Percentiles rank a stretch among this genome's conserved stretches.
Evolutionary conservation across 2,113 vertebrate genomes (phyloP).

Genomic region (Ariopsis seemanni): DNA sequence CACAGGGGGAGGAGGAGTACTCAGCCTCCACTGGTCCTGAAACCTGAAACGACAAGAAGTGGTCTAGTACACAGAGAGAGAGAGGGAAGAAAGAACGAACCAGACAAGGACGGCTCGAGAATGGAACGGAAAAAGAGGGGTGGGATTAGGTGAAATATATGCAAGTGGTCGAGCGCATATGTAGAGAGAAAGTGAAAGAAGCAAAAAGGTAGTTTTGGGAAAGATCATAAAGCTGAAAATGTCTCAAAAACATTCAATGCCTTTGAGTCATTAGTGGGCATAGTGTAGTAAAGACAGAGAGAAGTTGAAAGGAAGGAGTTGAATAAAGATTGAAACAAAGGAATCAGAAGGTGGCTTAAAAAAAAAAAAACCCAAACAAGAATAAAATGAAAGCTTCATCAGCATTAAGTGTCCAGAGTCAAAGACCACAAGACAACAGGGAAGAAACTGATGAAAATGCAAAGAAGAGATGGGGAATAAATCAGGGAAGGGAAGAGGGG

Average conservation of each 20-base stretch:
- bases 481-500: no score
- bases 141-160: background rate
- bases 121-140: background rate
- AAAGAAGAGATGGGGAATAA: background rate
- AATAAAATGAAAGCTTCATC: constrained; percentile 5
- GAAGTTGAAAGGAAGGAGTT: background rate
- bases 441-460: constrained; percentile 1
- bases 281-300: background rate
- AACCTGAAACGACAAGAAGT: constrained; percentile 86
- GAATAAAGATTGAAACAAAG: background rate
- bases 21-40: constrained; percentile 84
- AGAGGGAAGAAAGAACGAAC: constrained; percentile 54
- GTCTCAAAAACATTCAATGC: background rate
- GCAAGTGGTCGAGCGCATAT: background rate
- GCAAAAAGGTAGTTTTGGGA: background rate
- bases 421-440: constrained; percentile 3
- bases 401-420: background rate
- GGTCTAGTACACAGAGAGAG: constrained; percentile 80
- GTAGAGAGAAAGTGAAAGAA: constrained; percentile 37
- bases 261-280: background rate
- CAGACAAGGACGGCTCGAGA: constrained; percentile 36
- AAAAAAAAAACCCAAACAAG: background rate
- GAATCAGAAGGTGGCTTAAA: background rate
- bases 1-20: constrained; percentile 80
- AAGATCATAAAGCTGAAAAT: constrained; percentile 3